Conservation (phyloP, 1,140 invertebrate genomes). For the Bombus soroeensis region DNA sequence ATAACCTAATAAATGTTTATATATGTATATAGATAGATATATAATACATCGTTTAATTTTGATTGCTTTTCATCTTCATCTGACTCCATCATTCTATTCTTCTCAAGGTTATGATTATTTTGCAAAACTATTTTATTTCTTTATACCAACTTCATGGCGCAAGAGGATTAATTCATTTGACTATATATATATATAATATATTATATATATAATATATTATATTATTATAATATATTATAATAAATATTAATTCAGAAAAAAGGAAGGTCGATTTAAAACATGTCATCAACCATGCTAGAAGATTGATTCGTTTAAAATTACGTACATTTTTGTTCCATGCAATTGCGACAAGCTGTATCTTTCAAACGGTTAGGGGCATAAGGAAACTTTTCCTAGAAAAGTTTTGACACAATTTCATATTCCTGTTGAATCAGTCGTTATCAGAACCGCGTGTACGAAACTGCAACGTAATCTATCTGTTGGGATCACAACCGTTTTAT, state of each 20-base stretch:
- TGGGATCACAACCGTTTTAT: slow-evolving; percentile 17
- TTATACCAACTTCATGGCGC: background rate
- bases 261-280: too few species aligned
- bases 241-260: too few species aligned
- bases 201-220: too few species aligned
- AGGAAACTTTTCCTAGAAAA: too few species aligned
- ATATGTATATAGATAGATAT: too few species aligned
- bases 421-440: background rate
- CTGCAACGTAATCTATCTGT: background rate
- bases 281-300: too few species aligned
- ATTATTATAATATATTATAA: too few species aligned
- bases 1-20: background rate
- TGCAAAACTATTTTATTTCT: background rate
- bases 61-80: background rate
- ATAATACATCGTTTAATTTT: background rate
- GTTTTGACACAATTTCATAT: background rate
- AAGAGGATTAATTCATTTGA: background rate
- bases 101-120: background rate
- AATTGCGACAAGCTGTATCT: too few species aligned
- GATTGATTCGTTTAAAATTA: background rate
- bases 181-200: background rate
- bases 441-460: background rate
- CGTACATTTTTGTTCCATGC: too few species aligned
- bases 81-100: background rate
- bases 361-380: too few species aligned